phyloP scores from a whole-genome alignment of 2,113 vertebrate genomes.

The Parus major region DNA sequence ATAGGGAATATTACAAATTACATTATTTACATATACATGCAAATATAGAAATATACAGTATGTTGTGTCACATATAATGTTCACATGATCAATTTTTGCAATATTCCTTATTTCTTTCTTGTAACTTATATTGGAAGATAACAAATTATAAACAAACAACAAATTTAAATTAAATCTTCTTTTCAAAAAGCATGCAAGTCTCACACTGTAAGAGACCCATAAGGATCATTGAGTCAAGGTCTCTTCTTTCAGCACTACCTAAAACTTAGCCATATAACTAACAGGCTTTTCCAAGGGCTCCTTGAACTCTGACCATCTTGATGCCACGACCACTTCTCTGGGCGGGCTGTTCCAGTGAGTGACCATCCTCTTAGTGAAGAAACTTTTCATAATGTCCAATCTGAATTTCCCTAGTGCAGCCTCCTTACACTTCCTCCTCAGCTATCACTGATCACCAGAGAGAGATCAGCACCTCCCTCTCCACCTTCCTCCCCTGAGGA shows the following conservation, averaged over 20 bases:
- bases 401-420: background rate
- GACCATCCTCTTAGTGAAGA: no score
- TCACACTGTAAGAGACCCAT: background rate
- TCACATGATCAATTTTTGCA: background rate
- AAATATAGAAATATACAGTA: background rate
- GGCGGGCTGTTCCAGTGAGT: background rate
- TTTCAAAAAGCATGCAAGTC: background rate
- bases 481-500: background rate
- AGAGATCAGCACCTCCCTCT: background rate
- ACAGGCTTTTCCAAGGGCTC: background rate
- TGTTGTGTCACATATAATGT: background rate
- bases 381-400: background rate
- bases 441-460: background rate
- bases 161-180: background rate
- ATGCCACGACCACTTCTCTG: background rate
- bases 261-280: background rate
- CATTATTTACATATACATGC: background rate
- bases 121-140: background rate
- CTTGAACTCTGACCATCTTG: background rate
- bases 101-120: background rate
- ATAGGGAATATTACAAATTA: background rate
- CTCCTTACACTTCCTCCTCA: background rate
- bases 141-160: background rate
- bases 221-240: background rate
- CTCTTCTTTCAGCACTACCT: background rate